A percentile compares a stretch with the other conserved stretches of the same genome.
phyloP scores from a whole-genome alignment of 1,140 invertebrate species.

The Acromyrmex heyeri region DNA sequence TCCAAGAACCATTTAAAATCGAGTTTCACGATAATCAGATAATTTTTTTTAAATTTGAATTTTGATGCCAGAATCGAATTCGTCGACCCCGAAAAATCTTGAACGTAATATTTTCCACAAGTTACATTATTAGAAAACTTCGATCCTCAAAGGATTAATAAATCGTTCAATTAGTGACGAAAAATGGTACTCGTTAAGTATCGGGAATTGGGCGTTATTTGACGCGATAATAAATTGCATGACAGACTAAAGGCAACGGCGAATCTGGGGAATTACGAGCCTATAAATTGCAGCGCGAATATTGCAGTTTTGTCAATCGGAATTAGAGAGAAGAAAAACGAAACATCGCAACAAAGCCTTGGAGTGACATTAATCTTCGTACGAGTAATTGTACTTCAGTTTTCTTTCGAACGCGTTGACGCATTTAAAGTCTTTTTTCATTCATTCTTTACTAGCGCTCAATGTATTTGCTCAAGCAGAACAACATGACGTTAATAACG shows the following conservation, averaged over 20 bases:
- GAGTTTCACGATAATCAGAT: too few relatives aligned
- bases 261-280: neutral
- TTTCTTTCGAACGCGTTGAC: neutral
- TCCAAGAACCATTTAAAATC: too few relatives aligned
- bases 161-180: neutral
- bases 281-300: constrained; percentile 17
- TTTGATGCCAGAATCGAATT: too few relatives aligned
- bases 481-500: too few relatives aligned
- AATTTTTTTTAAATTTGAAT: too few relatives aligned
- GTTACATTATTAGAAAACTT: too few relatives aligned
- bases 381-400: neutral
- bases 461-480: neutral
- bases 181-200: neutral
- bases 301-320: neutral
- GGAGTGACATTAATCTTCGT: neutral
- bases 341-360: neutral
- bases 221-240: neutral
- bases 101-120: too few relatives aligned
- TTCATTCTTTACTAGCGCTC: neutral
- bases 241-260: neutral
- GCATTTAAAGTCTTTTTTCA: neutral
- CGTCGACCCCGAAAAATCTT: too few relatives aligned
- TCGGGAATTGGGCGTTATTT: neutral
- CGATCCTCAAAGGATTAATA: too few relatives aligned
- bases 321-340: neutral